Evolutionary conservation across 2,888 invertebrate genomes (phyloP).

Genomic region (Laspeyria flexula): DNA sequence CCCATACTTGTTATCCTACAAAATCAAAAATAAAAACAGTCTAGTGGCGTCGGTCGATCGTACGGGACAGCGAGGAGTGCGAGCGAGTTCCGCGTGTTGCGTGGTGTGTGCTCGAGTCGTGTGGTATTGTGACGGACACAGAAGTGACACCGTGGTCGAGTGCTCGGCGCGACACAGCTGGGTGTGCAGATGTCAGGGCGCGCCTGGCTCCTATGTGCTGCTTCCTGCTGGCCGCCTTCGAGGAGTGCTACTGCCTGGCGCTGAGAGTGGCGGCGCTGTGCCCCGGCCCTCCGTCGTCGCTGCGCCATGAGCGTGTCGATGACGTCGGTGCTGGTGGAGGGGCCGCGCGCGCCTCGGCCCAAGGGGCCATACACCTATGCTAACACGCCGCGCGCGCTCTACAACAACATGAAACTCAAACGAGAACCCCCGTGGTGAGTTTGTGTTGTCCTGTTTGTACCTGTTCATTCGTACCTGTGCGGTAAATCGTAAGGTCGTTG

Average conservation of each 20-base stretch:
- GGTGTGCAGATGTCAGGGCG: conserved; percentile 24
- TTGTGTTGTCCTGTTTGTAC: not conserved
- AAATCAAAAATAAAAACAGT: conserved; percentile 42
- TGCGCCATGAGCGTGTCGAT: conserved; percentile 70
- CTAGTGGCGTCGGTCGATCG: conserved; percentile 8
- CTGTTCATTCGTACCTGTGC: too few relatives aligned
- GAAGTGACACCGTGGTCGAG: too few relatives aligned
- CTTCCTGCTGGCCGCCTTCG: conserved; percentile 58
- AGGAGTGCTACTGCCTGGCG: conserved; percentile 58
- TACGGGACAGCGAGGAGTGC: not conserved
- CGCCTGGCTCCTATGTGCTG: conserved; percentile 62
- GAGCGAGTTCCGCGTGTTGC: not conserved
- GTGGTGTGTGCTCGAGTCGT: not conserved
- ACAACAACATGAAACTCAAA: conserved; percentile 85
- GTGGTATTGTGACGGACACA: too few relatives aligned
- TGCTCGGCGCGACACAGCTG: too few relatives aligned
- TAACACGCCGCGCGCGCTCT: conserved; percentile 87
- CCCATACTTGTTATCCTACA: conserved; percentile 39
- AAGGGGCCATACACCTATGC: conserved; percentile 86
- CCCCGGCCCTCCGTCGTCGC: too few relatives aligned
- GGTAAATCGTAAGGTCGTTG: too few relatives aligned
- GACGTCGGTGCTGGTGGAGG: conserved; percentile 74
- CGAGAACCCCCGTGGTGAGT: conserved; percentile 77
- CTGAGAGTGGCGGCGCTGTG: conserved; percentile 30
- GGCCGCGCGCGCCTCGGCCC: conserved; percentile 62